These are phyloP conservation scores for Triplophysa yarkandensis DNA, from an alignment of 2,797 vertebrate genomes.

Conservation along the genomic window DNA sequence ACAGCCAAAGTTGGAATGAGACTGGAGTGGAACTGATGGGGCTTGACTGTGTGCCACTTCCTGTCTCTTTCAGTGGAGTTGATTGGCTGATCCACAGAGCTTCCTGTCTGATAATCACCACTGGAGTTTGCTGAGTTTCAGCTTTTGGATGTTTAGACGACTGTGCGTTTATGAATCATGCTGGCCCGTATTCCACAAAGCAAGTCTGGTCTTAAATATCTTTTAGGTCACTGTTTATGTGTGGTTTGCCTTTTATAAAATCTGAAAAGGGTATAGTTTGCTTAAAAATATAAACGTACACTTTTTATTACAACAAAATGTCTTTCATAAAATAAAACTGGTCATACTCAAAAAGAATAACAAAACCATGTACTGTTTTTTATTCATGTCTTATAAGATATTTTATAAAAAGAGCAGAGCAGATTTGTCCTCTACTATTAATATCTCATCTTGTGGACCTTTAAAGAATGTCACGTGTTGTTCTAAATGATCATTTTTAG, in stretches of 20 bases:
- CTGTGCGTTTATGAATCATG: constrained; percentile 29
- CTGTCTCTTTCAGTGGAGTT: constrained; percentile 41
- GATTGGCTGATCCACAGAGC: constrained; percentile 50
- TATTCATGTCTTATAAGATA: not conserved
- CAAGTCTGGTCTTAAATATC: not conserved
- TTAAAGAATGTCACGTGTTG: not conserved
- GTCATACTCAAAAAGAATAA: not conserved
- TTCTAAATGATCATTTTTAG: not conserved
- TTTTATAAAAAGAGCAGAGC: not conserved
- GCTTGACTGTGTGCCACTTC: constrained; percentile 47
- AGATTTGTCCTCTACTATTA: not conserved
- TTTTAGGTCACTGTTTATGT: constrained; percentile 1
- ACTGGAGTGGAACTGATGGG: constrained; percentile 54
- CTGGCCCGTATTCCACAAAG: constrained; percentile 26
- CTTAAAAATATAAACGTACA: not conserved
- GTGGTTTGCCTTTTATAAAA: constrained; percentile 1
- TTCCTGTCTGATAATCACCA: constrained; percentile 36
- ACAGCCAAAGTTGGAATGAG: constrained; percentile 38
- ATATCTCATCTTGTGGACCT: not conserved
- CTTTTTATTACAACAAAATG: not conserved
- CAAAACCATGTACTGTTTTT: not conserved
- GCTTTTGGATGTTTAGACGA: constrained; percentile 25
- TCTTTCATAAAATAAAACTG: not conserved
- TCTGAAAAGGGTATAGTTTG: not conserved
- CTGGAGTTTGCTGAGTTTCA: constrained; percentile 27